These are phyloP conservation scores for Bubo scandiacus DNA, from an alignment of 2,113 vertebrate species.

Conservation along the genomic window DNA sequence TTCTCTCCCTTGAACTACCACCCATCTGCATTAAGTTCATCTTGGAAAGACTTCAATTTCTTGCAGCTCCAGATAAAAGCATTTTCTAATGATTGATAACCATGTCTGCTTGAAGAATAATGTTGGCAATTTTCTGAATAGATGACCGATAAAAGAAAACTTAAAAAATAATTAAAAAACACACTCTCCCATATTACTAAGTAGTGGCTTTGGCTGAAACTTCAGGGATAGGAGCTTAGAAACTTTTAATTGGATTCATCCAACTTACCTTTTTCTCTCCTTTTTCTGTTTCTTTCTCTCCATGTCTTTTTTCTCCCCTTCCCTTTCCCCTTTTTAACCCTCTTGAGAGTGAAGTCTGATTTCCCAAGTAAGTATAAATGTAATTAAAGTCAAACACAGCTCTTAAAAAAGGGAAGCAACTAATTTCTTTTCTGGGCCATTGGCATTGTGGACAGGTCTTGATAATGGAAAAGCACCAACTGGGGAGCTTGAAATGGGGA, in stretches of 20 bases:
- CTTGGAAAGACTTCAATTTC: constrained; percentile 25
- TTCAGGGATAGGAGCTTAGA: background rate
- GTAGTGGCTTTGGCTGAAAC: background rate
- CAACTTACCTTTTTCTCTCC: background rate
- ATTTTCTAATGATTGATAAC: constrained; percentile 16
- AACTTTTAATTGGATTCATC: constrained; percentile 53
- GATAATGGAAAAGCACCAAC: constrained; percentile 20
- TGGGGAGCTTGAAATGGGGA: background rate
- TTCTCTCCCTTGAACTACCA: background rate
- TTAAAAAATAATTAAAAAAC: constrained; percentile 10
- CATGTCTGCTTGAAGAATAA: background rate
- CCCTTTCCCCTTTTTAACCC: constrained; percentile 26
- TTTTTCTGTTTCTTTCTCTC: background rate
- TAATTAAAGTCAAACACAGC: constrained; percentile 69
- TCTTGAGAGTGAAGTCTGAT: constrained; percentile 58
- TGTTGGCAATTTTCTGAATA: constrained; percentile 13
- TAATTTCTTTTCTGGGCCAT: constrained; percentile 63
- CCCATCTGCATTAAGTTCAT: background rate
- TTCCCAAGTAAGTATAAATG: constrained; percentile 64
- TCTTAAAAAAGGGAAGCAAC: constrained; percentile 31
- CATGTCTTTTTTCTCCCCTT: background rate
- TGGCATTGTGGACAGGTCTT: constrained; percentile 35
- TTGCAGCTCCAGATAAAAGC: constrained; percentile 2
- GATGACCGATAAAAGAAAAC: background rate
- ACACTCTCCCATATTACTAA: background rate